These are phyloP conservation scores for Notothenia coriiceps DNA, from an alignment of 2,113 vertebrate genomes.

Conservation along the genomic window DNA sequence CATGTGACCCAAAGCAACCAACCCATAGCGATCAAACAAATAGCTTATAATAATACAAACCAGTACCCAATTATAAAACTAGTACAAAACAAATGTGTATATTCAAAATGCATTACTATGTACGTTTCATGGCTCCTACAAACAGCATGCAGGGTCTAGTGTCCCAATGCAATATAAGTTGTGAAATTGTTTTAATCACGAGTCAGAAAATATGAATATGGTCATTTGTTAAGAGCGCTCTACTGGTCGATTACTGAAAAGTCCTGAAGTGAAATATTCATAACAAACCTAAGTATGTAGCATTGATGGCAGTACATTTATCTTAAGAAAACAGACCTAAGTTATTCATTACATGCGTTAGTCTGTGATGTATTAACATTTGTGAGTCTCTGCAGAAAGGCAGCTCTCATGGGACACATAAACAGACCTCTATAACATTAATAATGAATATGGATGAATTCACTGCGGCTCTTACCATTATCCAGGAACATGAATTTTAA, in stretches of 20 bases:
- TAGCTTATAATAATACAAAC: too few relatives aligned
- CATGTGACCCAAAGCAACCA: too few relatives aligned
- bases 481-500: constrained; percentile 48
- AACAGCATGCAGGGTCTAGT: not conserved
- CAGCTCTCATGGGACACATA: constrained; percentile 38
- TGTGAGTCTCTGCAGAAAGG: constrained; percentile 45
- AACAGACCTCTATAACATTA: constrained; percentile 46
- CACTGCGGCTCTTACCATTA: constrained; percentile 21
- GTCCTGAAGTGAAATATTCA: constrained; percentile 22
- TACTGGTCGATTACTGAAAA: constrained; percentile 15
- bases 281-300: not conserved
- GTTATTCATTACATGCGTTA: constrained; percentile 51
- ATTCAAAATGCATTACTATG: too few relatives aligned
- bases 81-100: too few relatives aligned
- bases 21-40: too few relatives aligned
- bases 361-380: constrained; percentile 25
- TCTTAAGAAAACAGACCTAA: constrained; percentile 47
- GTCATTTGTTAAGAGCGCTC: not conserved
- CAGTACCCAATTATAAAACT: too few relatives aligned
- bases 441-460: constrained; percentile 55
- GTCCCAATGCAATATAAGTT: not conserved
- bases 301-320: constrained; percentile 28
- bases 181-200: not conserved
- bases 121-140: too few relatives aligned
- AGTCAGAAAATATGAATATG: not conserved